Base-by-base conservation (phyloP, 2,888 invertebrate species). In the Tiphia femorata region DNA sequence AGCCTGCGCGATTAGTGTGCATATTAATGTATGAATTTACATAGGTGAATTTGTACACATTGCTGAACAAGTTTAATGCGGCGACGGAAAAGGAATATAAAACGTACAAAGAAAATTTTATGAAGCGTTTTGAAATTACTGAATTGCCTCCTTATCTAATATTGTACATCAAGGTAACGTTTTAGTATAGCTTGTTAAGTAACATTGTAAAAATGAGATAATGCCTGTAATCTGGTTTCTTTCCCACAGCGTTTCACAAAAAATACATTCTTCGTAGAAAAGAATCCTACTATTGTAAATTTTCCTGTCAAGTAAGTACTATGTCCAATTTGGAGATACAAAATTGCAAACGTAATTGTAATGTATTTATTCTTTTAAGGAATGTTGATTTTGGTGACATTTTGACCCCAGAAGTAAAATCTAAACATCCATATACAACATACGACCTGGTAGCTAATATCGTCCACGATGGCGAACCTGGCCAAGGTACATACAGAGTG, bases 251-350 rank as follows among this genome's bases (percentile, higher is more conserved):
- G 99, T 63, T 99, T 99, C 83, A 98, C 97, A 0, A 99, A 97
- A 85, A 99, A 99, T 81, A 97, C 97, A 4, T 99, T 98, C 85
- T 99, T 97, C 78, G 89, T 97, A 14, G 99, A 99, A 84, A 99
- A 99, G 85, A 99, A 99, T 86, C 98, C 98, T 1, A 99, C 99
- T 0, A 99, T 99, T 77, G 98, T 99, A 2, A 99, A 99, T 84
- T 99, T 99, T 83, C 99, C 99, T 2, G 96, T 99, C 58, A 97
- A 96, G 96, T 97, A 87, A 90, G 93, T 58, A 38, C 27, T 27
- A 71, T 16, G 27, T n/a, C 1, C 43, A 8, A 7, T 48, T 30
- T 14, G 4, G 27, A 25, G 20, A 14, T 52, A n/a, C n/a, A n/a
- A n/a, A n/a, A n/a, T n/a, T n/a, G n/a, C 16, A 6, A 23, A 16